A percentile compares a stretch with the other conserved stretches of the same genome.
phyloP scores from a whole-genome alignment of 2,797 vertebrate species.

The Parotocinclus haroldoi region DNA sequence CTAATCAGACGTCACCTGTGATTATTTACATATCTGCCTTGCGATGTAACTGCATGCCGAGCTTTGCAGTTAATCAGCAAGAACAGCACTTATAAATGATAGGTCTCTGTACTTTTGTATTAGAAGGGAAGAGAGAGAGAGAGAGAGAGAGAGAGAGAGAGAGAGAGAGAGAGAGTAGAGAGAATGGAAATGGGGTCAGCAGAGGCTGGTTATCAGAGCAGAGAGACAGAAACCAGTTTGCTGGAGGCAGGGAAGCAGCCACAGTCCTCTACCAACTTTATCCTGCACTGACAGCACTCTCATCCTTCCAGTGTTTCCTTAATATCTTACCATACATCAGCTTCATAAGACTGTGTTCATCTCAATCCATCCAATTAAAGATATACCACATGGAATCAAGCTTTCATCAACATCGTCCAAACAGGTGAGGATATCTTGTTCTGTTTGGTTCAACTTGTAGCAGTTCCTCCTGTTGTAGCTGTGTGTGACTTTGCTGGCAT shows the following conservation, averaged over 20 bases:
- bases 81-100: too few relatives aligned
- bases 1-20: too few relatives aligned
- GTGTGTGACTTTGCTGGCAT: not conserved
- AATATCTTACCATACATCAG: not conserved
- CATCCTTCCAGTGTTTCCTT: not conserved
- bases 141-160: constrained; percentile 16
- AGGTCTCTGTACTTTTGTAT: too few relatives aligned
- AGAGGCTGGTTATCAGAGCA: constrained; percentile 51
- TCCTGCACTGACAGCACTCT: constrained; percentile 4
- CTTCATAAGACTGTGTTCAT: not conserved
- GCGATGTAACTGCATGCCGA: too few relatives aligned
- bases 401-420: constrained; percentile 22
- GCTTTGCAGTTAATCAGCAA: too few relatives aligned
- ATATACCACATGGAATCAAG: constrained; percentile 35
- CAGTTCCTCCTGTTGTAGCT: too few relatives aligned
- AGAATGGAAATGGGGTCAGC: constrained; percentile 41
- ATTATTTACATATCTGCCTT: too few relatives aligned
- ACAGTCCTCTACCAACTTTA: constrained; percentile 36
- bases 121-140: too few relatives aligned
- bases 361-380: constrained; percentile 6
- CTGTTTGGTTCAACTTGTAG: not conserved
- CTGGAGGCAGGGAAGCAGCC: constrained; percentile 32
- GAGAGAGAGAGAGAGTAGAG: constrained; percentile 24
- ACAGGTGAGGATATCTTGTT: constrained; percentile 33
- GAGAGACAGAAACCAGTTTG: constrained; percentile 46